Conservation (phyloP, 1,140 invertebrate species). For the Euura lappo region DNA sequence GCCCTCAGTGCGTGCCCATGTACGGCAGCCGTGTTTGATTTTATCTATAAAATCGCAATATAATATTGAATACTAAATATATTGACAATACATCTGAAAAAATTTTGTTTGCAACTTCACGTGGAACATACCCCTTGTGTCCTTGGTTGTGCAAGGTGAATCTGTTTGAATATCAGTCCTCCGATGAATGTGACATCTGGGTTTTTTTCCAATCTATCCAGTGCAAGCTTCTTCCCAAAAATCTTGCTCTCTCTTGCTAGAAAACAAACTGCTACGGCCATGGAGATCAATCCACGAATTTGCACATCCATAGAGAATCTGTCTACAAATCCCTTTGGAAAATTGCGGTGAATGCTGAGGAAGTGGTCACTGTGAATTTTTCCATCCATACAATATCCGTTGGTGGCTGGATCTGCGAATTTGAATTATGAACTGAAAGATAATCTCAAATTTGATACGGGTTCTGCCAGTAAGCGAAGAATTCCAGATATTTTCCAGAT, state of each 20-base stretch:
- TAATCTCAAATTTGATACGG: conserved; percentile 20
- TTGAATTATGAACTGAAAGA: neutral
- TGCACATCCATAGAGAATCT: no score
- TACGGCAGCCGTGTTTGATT: conserved; percentile 39
- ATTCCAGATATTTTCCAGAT: conserved; percentile 36
- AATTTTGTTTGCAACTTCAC: conserved; percentile 84
- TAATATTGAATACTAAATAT: neutral
- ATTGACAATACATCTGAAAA: no score
- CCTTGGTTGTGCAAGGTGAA: no score
- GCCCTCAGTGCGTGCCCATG: conserved; percentile 75
- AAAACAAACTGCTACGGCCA: no score
- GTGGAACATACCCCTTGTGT: conserved; percentile 52
- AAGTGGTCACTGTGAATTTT: conserved; percentile 61
- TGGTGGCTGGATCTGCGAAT: conserved; percentile 39
- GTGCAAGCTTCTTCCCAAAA: conserved; percentile 53
- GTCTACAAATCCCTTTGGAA: no score
- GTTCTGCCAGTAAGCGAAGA: conserved; percentile 10
- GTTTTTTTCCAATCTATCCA: conserved; percentile 33
- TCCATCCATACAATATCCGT: conserved; percentile 54
- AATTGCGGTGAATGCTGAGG: conserved; percentile 66
- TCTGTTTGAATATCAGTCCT: conserved; percentile 72
- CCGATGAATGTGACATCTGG: conserved; percentile 54
- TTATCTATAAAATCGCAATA: neutral
- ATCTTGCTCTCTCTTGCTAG: conserved; percentile 58
- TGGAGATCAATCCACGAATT: no score